A percentile compares a stretch with the other conserved stretches of the same genome.
phyloP scores from a whole-genome alignment of 2,113 vertebrate species.

The Dolichotis patagonum region DNA sequence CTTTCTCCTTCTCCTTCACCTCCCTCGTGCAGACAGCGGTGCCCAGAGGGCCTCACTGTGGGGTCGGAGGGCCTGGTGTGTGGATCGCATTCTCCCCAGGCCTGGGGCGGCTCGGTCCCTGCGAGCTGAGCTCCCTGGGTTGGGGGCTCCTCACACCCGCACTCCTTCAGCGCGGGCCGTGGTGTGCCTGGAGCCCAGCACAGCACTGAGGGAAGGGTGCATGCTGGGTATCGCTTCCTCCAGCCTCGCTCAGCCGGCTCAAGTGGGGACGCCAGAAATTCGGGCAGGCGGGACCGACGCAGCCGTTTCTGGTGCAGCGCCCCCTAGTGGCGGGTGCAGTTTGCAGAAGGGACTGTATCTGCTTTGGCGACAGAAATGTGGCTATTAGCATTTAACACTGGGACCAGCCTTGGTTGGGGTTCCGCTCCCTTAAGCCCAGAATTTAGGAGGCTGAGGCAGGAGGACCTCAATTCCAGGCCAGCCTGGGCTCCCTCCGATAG shows the following conservation, averaged over 20 bases:
- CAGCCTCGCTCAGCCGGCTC: neutral
- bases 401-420: fast-evolving
- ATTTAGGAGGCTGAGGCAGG: neutral
- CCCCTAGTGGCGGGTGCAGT: neutral
- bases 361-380: neutral
- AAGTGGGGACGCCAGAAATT: neutral
- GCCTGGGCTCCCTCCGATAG: neutral
- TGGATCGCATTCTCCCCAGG: too few species aligned
- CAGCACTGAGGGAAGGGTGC: neutral
- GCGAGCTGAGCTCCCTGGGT: too few species aligned
- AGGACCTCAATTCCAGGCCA: neutral
- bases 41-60: too few species aligned
- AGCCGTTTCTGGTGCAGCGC: neutral
- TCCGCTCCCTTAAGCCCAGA: neutral
- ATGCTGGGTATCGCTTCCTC: neutral
- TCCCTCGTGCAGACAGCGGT: neutral
- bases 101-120: too few species aligned
- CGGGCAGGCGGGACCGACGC: neutral
- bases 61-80: too few species aligned
- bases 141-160: too few species aligned
- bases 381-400: neutral
- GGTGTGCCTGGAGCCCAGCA: too few species aligned
- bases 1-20: neutral
- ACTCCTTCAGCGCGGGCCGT: too few species aligned
- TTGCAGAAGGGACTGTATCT: too few species aligned